phyloP scores from a whole-genome alignment of 1,140 invertebrate species.

The Pseudomyrmex concolor region DNA sequence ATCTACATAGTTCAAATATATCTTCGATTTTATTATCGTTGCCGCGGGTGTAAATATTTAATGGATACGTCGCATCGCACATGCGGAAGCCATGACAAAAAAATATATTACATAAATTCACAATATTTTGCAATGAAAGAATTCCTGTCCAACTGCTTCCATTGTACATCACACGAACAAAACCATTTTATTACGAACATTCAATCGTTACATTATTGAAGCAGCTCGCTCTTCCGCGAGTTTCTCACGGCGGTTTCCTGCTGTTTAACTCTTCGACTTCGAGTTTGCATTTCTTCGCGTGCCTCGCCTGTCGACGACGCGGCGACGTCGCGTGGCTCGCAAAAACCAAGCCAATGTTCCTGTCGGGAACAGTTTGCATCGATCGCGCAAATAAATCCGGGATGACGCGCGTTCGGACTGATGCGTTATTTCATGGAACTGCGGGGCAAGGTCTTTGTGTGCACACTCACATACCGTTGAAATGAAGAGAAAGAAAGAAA shows the following conservation, averaged over 20 bases:
- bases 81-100: background rate
- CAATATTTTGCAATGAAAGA: no score
- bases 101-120: background rate
- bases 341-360: constrained; percentile 57
- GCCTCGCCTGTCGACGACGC: background rate
- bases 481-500: constrained; percentile 27
- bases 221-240: constrained; percentile 30
- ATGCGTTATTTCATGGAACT: constrained; percentile 84
- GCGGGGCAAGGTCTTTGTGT: constrained; percentile 49
- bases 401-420: constrained; percentile 68
- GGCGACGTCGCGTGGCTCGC: constrained; percentile 41
- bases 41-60: constrained; percentile 30
- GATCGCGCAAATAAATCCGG: constrained; percentile 81
- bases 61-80: constrained; percentile 31
- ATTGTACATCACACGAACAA: constrained; percentile 11
- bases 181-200: constrained; percentile 3
- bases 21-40: constrained; percentile 16
- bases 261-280: constrained; percentile 8
- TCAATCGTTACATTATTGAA: constrained; percentile 42
- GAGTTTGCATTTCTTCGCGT: constrained; percentile 32
- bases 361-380: constrained; percentile 62
- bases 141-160: background rate
- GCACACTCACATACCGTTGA: constrained; percentile 54
- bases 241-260: constrained; percentile 32
- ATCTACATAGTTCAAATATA: no score